Base-by-base conservation (phyloP, 2,797 vertebrate genomes). In the Argya squamiceps region DNA sequence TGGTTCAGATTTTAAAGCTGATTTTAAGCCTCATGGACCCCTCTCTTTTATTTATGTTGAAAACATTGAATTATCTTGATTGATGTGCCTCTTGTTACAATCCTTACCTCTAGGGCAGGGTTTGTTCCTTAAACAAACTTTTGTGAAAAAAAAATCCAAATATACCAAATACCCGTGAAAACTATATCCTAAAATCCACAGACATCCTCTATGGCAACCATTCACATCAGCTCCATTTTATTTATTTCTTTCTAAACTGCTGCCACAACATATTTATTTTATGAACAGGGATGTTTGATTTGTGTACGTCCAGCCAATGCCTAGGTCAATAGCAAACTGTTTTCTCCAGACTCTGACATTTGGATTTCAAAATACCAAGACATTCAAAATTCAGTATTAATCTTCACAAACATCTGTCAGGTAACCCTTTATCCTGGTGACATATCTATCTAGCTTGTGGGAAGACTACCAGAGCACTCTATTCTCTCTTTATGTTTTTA, bases 361-460 rank as follows among this genome's bases (percentile, higher is more conserved):
- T 95, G 49, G 85, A 95, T 92, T 93, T 88, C 88, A 94, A 90
- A 97, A 96, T 94, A 92, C 78, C 95, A 96, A 90, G 85, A 68
- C 81, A 60, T 92, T 93, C 67, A 89, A 90, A 93, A 87, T 89
- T 88, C 56, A 50, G 23, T 75, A 84, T 77, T 94, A 91, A 74
- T 60, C 52, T 92, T 81, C 59, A 89, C 50, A 41, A 75, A 70
- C 36, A 78, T 89, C 76, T 81, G 27, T 52, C 85, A 76, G 47
- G 34, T 86, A 96, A 92, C 52, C 59, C 79, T 88, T 95, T 93
- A 88, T 65, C 29, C 50, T 78, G 37, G 55, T 87, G 67, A 76
- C 37, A 29, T 52, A 93, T 55, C 20, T 86, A 44, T 82, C 2
- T 2, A 9, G 19, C 27, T 64, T 60, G 20, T 46, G 20, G 8